Base-by-base conservation (phyloP, 1,140 invertebrate genomes). In the Drosophila asahinai region DNA sequence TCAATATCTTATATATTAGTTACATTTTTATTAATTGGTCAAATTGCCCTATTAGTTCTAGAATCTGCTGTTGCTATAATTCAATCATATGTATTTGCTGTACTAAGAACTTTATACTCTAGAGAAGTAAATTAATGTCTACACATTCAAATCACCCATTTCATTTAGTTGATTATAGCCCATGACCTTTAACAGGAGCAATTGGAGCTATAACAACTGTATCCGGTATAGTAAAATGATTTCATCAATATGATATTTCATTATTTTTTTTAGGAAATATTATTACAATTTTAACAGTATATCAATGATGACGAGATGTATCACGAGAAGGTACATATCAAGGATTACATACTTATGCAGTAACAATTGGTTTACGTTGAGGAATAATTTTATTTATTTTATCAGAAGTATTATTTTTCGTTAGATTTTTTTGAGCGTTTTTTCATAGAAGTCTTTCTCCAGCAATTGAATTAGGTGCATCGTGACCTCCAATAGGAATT, bases 221-320 rank as follows among this genome's bases (percentile, higher is more conserved):
- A 22, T 79, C 77, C 30, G 77, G 72, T 1, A 80, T 80, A 80
- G 67, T 79, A 71, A 79, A 79, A 79, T 79, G 77, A 79, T 94
- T 95, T 64, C 92, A 94, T 84, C 77, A 91, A 75, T 92, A 86
- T 89, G 92, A 93, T 77, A 73, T 76, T 51, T 81, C 92, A 75
- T 83, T 95, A 90, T 89, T 95, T 73, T 75, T 93, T 45, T 68
- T 94, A 82, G 93, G 93, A 54, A 75, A 93, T 68, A 63, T 94
- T 73, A 93, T 93, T 84, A 93, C 92, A 55, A 62, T 93, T 58
- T 70, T 95, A 86, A 93, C 93, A 70, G 92, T 94, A 92, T 92
- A 84, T 86, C 94, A 95, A 94, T 96, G 95, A 94, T 96, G 95
- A 94, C 95, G 95, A 89, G 95, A 95, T 94, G 86, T 95, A n/a